Percentiles rank a stretch among this genome's conserved stretches.
Evolutionary conservation across 92 coral and sea anemone species (phyloP).

Genomic region (Porites rus): DNA sequence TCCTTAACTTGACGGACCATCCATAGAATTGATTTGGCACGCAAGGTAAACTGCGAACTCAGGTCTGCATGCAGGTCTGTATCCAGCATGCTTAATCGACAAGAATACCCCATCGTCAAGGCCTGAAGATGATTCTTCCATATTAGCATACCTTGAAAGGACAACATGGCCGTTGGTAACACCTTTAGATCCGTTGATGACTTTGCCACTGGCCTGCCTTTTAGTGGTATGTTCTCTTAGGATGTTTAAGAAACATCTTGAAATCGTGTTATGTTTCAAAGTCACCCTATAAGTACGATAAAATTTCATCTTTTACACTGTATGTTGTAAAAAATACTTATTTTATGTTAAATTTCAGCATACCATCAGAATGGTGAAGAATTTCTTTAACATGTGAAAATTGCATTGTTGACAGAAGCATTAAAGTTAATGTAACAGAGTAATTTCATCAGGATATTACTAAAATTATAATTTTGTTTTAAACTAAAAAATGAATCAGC

Average conservation of each 20-base stretch:
- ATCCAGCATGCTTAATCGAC: constrained; percentile 23
- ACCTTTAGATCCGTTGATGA: too few relatives aligned
- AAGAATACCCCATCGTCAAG: constrained; percentile 25
- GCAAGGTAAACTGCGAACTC: too few relatives aligned
- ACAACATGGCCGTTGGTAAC: not conserved
- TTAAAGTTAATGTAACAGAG: too few relatives aligned
- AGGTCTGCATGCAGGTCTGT: not conserved
- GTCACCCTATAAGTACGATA: constrained; percentile 2
- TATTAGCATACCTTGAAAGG: constrained; percentile 3
- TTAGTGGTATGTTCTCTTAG: not conserved
- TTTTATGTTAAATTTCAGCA: not conserved
- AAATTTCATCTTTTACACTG: not conserved
- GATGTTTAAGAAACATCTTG: constrained; percentile 16
- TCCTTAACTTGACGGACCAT: too few relatives aligned
- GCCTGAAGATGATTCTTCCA: constrained; percentile 17
- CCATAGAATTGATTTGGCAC: too few relatives aligned
- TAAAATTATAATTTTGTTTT: too few relatives aligned
- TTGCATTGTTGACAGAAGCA: too few relatives aligned
- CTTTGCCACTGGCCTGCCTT: too few relatives aligned
- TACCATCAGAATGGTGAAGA: not conserved
- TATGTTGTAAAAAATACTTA: too few relatives aligned
- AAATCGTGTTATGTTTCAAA: constrained; percentile 20
- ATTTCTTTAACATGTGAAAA: not conserved
- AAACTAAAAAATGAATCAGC: too few relatives aligned
- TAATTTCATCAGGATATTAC: too few relatives aligned